Conservation (phyloP, 2,888 invertebrate genomes). For the Aelia acuminata region DNA sequence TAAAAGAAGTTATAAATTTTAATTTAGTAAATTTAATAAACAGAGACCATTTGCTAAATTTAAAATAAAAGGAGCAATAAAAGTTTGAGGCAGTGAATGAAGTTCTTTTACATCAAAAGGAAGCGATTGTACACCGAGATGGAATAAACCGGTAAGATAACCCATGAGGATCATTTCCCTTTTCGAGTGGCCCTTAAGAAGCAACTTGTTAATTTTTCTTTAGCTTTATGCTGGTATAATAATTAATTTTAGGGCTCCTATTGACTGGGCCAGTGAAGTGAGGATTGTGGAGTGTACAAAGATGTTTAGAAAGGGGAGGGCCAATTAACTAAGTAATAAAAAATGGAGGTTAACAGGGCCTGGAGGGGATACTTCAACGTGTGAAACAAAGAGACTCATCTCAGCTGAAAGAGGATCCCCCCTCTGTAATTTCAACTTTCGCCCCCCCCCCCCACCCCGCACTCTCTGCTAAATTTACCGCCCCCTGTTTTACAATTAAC, state of each 20-base stretch:
- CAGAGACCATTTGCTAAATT: too few species aligned
- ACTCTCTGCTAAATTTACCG: background rate
- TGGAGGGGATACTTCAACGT: background rate
- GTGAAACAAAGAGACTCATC: slow-evolving; percentile 34
- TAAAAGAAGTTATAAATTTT: too few species aligned
- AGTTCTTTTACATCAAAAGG: background rate
- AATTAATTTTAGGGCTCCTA: background rate
- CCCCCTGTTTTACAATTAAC: background rate
- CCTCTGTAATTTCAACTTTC: background rate
- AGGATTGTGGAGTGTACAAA: background rate
- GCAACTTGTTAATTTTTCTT: background rate
- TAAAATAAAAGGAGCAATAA: too few species aligned
- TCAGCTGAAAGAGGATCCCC: too few species aligned
- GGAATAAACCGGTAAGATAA: background rate
- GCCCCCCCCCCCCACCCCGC: background rate
- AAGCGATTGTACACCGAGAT: background rate
- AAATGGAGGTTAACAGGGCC: background rate
- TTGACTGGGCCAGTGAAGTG: background rate
- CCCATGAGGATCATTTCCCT: background rate
- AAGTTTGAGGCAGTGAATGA: background rate
- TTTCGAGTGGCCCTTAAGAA: background rate
- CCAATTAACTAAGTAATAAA: slow-evolving; percentile 38
- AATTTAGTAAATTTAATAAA: too few species aligned
- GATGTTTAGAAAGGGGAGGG: slow-evolving; percentile 17
- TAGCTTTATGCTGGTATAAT: background rate